Conservation (phyloP, 2,113 vertebrate genomes). For the Apeltes quadracus region DNA sequence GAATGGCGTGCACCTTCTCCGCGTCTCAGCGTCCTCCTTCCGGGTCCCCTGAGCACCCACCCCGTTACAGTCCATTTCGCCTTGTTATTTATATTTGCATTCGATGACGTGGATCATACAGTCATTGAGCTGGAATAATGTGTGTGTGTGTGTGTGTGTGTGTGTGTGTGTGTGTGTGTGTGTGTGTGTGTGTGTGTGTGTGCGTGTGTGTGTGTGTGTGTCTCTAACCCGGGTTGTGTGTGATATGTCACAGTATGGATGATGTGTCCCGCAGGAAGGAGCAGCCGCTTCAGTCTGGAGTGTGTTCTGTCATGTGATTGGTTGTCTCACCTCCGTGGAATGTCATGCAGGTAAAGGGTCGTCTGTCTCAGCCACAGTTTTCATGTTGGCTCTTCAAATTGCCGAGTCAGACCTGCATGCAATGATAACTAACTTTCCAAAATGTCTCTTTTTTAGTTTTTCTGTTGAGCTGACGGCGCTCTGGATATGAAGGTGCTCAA, state of each 20-base stretch:
- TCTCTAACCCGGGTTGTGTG: not conserved
- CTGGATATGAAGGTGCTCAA: not conserved
- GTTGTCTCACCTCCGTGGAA: not conserved
- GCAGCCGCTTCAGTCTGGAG: conserved; percentile 85
- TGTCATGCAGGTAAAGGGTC: conserved; percentile 29
- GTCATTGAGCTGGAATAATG: no score
- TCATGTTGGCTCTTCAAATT: not conserved
- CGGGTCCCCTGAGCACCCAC: no score
- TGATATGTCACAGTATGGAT: conserved; percentile 76
- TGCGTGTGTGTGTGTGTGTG: not conserved
- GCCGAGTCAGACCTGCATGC: not conserved
- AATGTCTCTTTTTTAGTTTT: not conserved
- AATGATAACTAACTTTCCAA: not conserved
- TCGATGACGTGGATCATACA: no score
- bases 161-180: no score
- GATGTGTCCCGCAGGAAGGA: conserved; percentile 79
- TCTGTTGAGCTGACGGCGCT: not conserved
- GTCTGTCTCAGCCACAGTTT: not conserved
- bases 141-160: not conserved
- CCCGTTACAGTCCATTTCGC: no score
- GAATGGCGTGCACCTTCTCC: no score
- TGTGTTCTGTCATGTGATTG: conserved; percentile 91
- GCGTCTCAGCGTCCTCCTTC: no score
- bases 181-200: no score
- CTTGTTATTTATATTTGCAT: no score